Base-by-base conservation (phyloP, 2,113 vertebrate species). In the Psephotus haematonotus region DNA sequence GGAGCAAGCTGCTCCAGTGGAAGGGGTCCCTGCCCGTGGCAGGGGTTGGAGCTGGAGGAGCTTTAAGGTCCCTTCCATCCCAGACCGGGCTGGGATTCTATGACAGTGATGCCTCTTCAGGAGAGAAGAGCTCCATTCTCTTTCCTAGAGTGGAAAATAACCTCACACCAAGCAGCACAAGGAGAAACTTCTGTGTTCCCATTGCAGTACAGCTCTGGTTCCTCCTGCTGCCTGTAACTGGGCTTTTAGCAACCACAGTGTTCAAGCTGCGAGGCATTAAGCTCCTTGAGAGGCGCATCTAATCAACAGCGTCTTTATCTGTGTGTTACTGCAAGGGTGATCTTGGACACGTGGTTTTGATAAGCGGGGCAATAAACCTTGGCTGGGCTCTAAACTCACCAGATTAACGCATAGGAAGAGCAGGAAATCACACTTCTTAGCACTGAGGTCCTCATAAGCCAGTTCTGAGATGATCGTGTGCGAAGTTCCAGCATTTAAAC, bases 91-190 rank as follows among this genome's bases (percentile, higher is more conserved):
- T 23, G 7, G 2, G 50, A n/a, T 29, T 19, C 62, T 25, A 49
- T 0, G 18, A 41, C 7, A 27, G 25, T 0, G 8, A 24, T 1
- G 17, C 2, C 25, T 27, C 24, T 24, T 15, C 1, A 43, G 72
- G 27, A 55, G 19, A 59, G 8, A 35, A 7, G 22, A 15, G 18
- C 17, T 59, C 14, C 14, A 4, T 13, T 5, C 49, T 16, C 9
- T 20, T 46, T 33, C 11, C 49, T 3, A 0, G 39, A 18, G 44
- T 13, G 37, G 33, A 41, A 62, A 76, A 65, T 0, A 29, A 17
- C 28, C 13, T 37, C 15, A 29, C 8, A 9, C 11, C 2, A 10
- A 71, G 69, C 69, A 68, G 27, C 53, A 16, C 0, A 3, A 76
- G 55, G 10, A 46, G 65, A 53, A 50, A 63, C 19, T 12, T 35